These are phyloP conservation scores for Elmis aenea DNA, from an alignment of 2,888 invertebrate species.

Conservation along the genomic window DNA sequence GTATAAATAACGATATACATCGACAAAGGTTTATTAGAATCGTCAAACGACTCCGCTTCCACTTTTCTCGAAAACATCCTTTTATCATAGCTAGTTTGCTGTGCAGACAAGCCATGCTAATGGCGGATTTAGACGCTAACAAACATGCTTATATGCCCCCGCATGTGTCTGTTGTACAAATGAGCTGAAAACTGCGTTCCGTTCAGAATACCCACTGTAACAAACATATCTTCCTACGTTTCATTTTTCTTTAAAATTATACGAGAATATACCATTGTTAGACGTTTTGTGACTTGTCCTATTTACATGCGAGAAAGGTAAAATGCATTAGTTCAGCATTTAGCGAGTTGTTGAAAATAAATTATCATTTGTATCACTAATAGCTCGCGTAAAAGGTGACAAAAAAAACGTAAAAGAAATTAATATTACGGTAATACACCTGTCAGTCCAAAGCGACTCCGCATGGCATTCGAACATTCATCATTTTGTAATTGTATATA, in stretches of 20 bases:
- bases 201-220: slow-evolving; percentile 6
- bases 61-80: slow-evolving; percentile 20
- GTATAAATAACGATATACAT: slow-evolving; percentile 40
- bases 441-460: slow-evolving; percentile 18
- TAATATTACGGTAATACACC: too few relatives aligned
- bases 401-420: too few relatives aligned
- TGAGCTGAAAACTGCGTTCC: slow-evolving; percentile 28
- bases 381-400: too few relatives aligned
- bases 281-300: too few relatives aligned
- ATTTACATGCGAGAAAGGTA: too few relatives aligned
- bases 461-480: slow-evolving; percentile 27
- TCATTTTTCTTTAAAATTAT: too few relatives aligned
- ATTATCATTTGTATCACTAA: too few relatives aligned
- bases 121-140: slow-evolving; percentile 42
- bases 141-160: slow-evolving; percentile 37
- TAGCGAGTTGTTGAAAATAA: too few relatives aligned
- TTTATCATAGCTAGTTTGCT: slow-evolving; percentile 28
- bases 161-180: slow-evolving; percentile 40
- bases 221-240: too few relatives aligned
- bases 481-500: slow-evolving; percentile 24
- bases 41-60: slow-evolving; percentile 38
- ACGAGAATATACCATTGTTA: too few relatives aligned
- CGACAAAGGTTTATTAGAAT: slow-evolving; percentile 44
- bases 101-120: slow-evolving; percentile 33
- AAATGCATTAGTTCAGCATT: too few relatives aligned